Evolutionary conservation across 2,113 vertebrate species (phyloP).

Genomic region (Probosciger aterrimus): DNA sequence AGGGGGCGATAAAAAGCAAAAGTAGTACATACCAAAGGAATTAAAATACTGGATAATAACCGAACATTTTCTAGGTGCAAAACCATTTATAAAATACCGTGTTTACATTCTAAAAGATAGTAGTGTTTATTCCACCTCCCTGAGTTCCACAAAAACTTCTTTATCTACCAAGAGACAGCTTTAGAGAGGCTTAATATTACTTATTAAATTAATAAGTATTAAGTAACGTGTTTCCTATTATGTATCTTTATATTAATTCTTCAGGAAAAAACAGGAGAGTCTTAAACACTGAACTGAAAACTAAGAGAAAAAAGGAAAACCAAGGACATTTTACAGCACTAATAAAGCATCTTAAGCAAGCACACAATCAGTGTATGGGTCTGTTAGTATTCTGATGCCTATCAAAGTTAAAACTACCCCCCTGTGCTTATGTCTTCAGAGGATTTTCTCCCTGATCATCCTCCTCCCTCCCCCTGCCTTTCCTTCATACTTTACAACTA

Average conservation of each 20-base stretch:
- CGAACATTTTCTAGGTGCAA: not conserved
- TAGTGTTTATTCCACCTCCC: not conserved
- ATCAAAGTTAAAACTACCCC: not conserved
- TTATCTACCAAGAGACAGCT: not conserved
- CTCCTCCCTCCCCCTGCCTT: not conserved
- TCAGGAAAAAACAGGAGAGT: not conserved
- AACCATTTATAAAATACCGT: not conserved
- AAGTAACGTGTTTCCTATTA: not conserved
- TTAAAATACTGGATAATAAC: not conserved
- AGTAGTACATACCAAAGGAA: not conserved
- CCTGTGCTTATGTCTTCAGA: not conserved
- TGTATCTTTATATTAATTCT: not conserved
- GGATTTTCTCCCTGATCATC: not conserved
- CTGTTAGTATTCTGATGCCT: not conserved
- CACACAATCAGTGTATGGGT: not conserved
- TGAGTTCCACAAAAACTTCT: not conserved
- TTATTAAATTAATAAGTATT: not conserved
- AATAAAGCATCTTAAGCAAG: not conserved
- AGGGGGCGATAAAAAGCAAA: conserved; percentile 41
- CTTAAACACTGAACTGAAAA: not conserved
- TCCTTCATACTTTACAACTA: not conserved
- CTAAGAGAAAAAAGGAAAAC: not conserved
- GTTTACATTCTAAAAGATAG: not conserved
- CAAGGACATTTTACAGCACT: fast-evolving
- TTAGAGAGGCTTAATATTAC: not conserved